Percentiles rank a stretch among this genome's conserved stretches.
Conservation (phyloP, 2,113 vertebrate species). For the Peromyscus maniculatus region DNA sequence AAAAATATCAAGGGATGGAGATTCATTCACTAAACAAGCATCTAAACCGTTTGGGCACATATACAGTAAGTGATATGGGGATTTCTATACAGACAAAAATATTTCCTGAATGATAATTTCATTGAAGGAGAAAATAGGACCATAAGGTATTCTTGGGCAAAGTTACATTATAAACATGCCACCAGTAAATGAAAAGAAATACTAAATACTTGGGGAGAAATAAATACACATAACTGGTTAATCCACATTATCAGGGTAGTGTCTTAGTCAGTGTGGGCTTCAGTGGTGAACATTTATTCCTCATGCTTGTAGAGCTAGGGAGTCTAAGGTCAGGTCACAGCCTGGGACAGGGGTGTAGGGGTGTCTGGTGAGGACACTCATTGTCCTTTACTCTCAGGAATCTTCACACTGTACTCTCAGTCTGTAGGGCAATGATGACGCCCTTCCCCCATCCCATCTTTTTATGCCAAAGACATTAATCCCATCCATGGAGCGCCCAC, state of each 20-base stretch:
- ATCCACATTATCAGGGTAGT: background rate
- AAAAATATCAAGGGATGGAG: background rate
- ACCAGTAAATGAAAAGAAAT: slow-evolving; percentile 1
- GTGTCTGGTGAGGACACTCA: no score
- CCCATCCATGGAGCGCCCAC: background rate
- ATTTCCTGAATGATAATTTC: background rate
- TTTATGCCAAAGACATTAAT: background rate
- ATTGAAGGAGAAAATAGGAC: background rate
- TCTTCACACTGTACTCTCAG: background rate
- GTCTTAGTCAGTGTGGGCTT: background rate
- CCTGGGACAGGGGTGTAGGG: no score
- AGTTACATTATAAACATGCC: background rate
- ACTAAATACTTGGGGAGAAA: background rate
- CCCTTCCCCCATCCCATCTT: background rate
- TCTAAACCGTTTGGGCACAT: background rate
- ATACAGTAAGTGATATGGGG: background rate
- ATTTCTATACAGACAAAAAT: background rate
- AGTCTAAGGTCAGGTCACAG: background rate
- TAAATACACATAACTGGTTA: background rate
- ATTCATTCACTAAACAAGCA: background rate
- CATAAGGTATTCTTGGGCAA: background rate
- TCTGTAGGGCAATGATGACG: background rate
- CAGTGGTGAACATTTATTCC: background rate
- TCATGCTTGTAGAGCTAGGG: background rate
- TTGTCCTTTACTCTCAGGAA: background rate